Evolutionary conservation across 1,140 invertebrate genomes (phyloP), one percentile per base, ranked within the genome.

Genomic region (Zaprionus davidi): DNA sequence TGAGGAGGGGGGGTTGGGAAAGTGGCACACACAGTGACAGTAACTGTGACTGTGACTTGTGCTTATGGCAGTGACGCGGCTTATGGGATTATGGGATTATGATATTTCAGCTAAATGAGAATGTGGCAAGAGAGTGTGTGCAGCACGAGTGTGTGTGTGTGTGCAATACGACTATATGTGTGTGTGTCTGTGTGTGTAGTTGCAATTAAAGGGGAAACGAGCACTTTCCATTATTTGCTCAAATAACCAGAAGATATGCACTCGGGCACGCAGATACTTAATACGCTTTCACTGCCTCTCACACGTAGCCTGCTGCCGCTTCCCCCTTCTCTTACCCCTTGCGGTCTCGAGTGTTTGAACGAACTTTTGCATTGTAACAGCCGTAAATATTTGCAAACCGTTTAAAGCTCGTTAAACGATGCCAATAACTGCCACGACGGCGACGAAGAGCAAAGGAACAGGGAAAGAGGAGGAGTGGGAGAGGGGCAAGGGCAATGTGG

Each of bases 361-460:
- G 66, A 78, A 77, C 70, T 74, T 78, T 73, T 49, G 66, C 78
- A 80, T 78, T 80, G 76, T 80, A 62, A 78, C 62, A 78, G 76
- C 78, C 71, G 71, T 80, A 80, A 80, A 80, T 80, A 80, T 78
- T 80, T 80, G 78, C 75, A 70, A 78, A 78, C 76, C 76, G 76
- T 80, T 80, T 75, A 80, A 80, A 70, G 76, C 76, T 75, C 76
- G 64, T 80, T 80, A 75, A 80, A 71, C 76, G 78, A 75, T 78
- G 71, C 78, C 78, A 78, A 80, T 80, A 80, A 80, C 76, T 71
- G 71, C 60, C 59, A 46, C 56, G 24, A 57, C 26, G 58, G 59
- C 44, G 44, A 49, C n/a, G 17, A 17, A 9, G 46, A 1, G 46
- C 20, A 9, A 46, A n/a, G 41, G 6, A 15, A 12, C 15, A n/a